phyloP scores from a whole-genome alignment of 2,797 vertebrate genomes.

The Hylomyscus alleni region DNA sequence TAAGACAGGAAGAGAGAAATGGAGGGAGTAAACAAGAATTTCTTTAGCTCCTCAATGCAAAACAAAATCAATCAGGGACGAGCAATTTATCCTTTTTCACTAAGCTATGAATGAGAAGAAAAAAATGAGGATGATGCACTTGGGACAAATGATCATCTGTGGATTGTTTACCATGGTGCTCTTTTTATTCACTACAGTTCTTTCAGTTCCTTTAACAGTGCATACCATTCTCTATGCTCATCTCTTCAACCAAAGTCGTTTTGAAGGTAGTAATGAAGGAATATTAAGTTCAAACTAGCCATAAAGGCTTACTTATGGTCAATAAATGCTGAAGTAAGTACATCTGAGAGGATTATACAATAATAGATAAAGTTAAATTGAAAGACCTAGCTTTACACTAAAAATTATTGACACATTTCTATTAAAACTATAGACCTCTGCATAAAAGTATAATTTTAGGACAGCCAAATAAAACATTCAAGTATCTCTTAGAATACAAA shows the following conservation, averaged over 20 bases:
- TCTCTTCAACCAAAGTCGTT: conserved; percentile 44
- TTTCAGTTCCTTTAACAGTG: conserved; percentile 50
- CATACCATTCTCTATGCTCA: conserved; percentile 13
- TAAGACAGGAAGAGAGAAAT: too few species aligned
- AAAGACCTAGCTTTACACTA: conserved; percentile 24
- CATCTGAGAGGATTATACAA: conserved; percentile 1
- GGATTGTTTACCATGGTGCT: not conserved
- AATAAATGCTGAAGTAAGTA: conserved; percentile 19
- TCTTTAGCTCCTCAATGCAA: conserved; percentile 64
- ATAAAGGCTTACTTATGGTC: conserved; percentile 22
- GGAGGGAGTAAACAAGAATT: conserved; percentile 38
- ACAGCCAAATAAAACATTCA: conserved; percentile 19
- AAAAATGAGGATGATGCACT: conserved; percentile 79
- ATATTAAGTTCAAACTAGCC: conserved; percentile 19
- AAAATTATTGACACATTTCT: conserved; percentile 37
- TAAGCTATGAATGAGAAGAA: conserved; percentile 74
- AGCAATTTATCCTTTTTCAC: conserved; percentile 78
- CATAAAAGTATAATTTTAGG: not conserved
- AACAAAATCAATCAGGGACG: conserved; percentile 79
- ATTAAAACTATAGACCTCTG: not conserved
- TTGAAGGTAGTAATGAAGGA: conserved; percentile 54
- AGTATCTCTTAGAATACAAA: conserved; percentile 34
- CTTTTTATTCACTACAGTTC: conserved; percentile 9
- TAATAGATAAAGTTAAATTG: not conserved
- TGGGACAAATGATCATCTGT: not conserved